Evolutionary conservation across 2,888 invertebrate species (phyloP).

Genomic region (Autographa pulchrina): DNA sequence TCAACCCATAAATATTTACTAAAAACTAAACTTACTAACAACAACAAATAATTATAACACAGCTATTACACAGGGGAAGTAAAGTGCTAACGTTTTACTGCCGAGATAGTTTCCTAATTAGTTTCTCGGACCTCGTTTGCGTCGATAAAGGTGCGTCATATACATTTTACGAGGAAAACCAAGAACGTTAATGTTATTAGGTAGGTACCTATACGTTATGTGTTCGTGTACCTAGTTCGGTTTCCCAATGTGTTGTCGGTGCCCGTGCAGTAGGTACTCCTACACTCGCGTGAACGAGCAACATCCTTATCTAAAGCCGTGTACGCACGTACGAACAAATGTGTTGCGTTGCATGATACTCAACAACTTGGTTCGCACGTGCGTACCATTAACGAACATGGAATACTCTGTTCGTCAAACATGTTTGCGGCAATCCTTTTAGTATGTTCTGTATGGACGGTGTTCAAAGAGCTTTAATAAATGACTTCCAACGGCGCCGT

Average conservation of each 20-base stretch:
- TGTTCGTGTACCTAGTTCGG: background rate
- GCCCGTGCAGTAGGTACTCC: background rate
- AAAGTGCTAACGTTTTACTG: conserved; percentile 7
- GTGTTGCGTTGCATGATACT: too few species aligned
- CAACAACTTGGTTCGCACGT: too few species aligned
- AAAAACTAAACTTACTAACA: conserved; percentile 17
- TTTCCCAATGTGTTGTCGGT: conserved; percentile 15
- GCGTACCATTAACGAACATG: too few species aligned
- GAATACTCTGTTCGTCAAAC: too few species aligned
- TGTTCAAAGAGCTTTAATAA: too few species aligned
- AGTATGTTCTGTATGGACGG: too few species aligned
- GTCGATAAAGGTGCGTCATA: conserved; percentile 12
- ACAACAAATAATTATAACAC: conserved; percentile 28
- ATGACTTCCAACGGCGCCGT: too few species aligned
- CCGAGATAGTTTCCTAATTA: conserved; percentile 15
- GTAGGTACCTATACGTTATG: conserved; percentile 3
- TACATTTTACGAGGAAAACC: conserved; percentile 6
- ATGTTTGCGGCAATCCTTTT: too few species aligned
- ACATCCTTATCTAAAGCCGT: conserved; percentile 20
- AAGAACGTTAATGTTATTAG: background rate
- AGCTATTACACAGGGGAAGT: background rate
- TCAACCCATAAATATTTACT: conserved; percentile 52
- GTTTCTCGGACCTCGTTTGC: conserved; percentile 11
- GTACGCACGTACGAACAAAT: too few species aligned
- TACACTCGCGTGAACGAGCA: background rate